Evolutionary conservation across 1,140 invertebrate species (phyloP).

Genomic region (Psix sp.): DNA sequence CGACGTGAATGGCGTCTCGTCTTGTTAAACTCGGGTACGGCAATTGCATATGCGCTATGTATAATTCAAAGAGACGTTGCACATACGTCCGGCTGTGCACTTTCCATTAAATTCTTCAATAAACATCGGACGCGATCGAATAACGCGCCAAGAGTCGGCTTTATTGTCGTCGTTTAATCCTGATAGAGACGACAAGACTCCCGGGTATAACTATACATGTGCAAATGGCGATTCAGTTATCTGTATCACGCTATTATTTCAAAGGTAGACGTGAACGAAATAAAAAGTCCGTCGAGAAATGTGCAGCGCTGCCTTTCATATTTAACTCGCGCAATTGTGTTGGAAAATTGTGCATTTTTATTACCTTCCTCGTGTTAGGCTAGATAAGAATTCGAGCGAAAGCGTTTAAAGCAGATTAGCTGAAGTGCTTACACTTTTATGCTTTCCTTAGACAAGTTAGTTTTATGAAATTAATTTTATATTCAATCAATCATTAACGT

Average conservation of each 20-base stretch:
- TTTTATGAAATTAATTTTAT: no score
- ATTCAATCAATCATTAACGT: no score
- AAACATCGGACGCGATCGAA: slow-evolving; percentile 22
- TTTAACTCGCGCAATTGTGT: slow-evolving; percentile 36
- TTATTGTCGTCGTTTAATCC: slow-evolving; percentile 13
- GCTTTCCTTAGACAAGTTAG: no score
- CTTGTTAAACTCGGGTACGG: slow-evolving; percentile 26
- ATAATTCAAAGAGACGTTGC: slow-evolving; percentile 32
- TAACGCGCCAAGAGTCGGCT: slow-evolving; percentile 10
- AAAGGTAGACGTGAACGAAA: slow-evolving; percentile 34
- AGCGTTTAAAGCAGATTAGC: no score
- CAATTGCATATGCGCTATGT: slow-evolving; percentile 27
- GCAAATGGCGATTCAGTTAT: slow-evolving; percentile 49
- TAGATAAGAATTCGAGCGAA: slow-evolving; percentile 31
- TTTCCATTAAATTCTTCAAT: slow-evolving; percentile 38
- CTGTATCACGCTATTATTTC: slow-evolving; percentile 53
- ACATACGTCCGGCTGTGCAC: slow-evolving; percentile 6
- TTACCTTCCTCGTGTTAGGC: slow-evolving; percentile 29
- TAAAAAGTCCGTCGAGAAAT: slow-evolving; percentile 29
- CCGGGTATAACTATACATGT: slow-evolving; percentile 19
- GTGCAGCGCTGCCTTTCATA: slow-evolving; percentile 29
- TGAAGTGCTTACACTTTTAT: no score
- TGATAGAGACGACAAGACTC: slow-evolving; percentile 27
- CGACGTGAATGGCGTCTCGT: slow-evolving; percentile 6
- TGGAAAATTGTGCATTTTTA: slow-evolving; percentile 33